Conservation (phyloP, 2,113 vertebrate genomes). For the Sprattus sprattus region DNA sequence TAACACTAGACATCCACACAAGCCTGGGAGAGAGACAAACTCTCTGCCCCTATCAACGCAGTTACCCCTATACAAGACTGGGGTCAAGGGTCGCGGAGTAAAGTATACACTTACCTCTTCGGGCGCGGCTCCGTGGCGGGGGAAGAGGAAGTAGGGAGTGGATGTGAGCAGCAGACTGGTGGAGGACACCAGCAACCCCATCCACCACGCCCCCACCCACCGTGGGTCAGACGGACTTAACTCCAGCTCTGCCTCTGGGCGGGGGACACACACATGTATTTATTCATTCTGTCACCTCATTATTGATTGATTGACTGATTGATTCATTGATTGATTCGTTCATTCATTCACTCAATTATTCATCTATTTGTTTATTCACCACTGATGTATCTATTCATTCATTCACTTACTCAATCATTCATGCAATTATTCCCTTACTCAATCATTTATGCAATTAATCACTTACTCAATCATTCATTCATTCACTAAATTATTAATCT, state of each 20-base stretch:
- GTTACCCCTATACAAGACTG: too few relatives aligned
- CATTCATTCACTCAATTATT: not conserved
- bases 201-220: constrained; percentile 86
- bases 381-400: not conserved
- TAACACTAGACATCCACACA: too few relatives aligned
- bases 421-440: too few relatives aligned
- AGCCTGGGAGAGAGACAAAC: too few relatives aligned
- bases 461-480: not conserved
- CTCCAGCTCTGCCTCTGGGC: constrained; percentile 45
- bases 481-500: too few relatives aligned
- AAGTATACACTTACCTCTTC: not conserved
- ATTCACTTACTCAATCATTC: too few relatives aligned
- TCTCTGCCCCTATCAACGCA: too few relatives aligned
- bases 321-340: too few relatives aligned
- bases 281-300: too few relatives aligned
- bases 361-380: not conserved
- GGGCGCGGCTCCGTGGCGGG: constrained; percentile 41
- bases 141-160: constrained; percentile 81
- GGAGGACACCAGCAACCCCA: constrained; percentile 77
- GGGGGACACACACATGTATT: not conserved
- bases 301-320: too few relatives aligned
- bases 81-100: not conserved
- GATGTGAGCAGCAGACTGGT: constrained; percentile 71
- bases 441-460: not conserved
- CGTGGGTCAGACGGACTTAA: constrained; percentile 72